Evolutionary conservation across 2,113 vertebrate genomes (phyloP).

Genomic region (Albula glossodonta): DNA sequence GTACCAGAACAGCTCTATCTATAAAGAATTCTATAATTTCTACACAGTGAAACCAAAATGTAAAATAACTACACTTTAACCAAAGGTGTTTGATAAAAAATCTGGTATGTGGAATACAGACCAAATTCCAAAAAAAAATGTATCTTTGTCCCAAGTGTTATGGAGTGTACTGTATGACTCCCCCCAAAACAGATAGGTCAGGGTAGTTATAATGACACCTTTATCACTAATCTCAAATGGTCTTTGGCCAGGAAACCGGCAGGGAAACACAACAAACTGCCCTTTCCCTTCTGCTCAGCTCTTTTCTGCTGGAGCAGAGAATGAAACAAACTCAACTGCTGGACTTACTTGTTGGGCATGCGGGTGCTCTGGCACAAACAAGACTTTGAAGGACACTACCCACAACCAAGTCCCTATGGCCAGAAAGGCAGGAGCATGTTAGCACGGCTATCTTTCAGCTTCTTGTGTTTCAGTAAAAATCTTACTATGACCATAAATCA

Average conservation of each 20-base stretch:
- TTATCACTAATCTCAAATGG: constrained; percentile 38
- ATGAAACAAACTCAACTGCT: neutral
- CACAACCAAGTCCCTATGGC: neutral
- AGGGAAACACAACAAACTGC: neutral
- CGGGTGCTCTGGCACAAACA: neutral
- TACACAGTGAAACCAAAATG: no score
- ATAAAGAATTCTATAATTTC: no score
- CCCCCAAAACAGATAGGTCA: constrained; percentile 14
- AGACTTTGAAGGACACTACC: neutral
- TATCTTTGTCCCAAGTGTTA: constrained; percentile 3
- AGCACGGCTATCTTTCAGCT: neutral
- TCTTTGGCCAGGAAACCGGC: constrained; percentile 30
- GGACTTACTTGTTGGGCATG: neutral
- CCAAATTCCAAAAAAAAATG: constrained; percentile 11
- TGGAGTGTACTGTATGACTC: constrained; percentile 47
- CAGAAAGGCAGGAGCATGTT: neutral
- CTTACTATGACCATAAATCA: neutral
- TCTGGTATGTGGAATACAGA: no score
- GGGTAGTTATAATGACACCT: constrained; percentile 42
- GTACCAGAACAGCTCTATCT: no score
- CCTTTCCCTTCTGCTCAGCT: neutral
- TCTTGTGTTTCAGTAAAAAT: neutral
- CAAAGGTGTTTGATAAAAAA: no score
- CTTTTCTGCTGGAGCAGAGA: neutral
- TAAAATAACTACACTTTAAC: no score